These are phyloP conservation scores for Xiphorhynchus erythropygius DNA, from an alignment of 2,797 vertebrate species.

Conservation along the genomic window DNA sequence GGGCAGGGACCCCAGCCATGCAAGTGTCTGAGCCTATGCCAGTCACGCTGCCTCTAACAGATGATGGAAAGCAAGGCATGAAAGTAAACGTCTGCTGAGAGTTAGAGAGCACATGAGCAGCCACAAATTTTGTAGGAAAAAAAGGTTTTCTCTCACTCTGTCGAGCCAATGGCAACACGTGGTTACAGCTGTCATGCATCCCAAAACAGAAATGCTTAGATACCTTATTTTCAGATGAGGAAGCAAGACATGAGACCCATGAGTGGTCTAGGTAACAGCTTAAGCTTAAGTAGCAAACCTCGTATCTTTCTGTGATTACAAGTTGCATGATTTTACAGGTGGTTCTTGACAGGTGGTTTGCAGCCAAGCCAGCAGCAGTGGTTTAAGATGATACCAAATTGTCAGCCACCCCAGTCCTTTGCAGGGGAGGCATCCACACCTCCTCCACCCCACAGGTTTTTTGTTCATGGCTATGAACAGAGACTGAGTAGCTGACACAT, in stretches of 20 bases:
- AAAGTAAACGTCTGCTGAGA: not conserved
- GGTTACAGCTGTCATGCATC: not conserved
- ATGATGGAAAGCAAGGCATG: not conserved
- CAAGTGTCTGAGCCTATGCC: not conserved
- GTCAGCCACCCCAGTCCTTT: not conserved
- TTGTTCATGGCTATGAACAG: not conserved
- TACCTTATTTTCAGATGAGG: not conserved
- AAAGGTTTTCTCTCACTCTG: not conserved
- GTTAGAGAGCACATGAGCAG: not conserved
- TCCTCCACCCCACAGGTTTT: not conserved
- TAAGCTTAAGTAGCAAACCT: not conserved
- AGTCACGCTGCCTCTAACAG: not conserved
- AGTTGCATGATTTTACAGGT: not conserved
- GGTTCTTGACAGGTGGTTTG: not conserved
- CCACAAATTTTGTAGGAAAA: not conserved
- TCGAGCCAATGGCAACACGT: fast-evolving
- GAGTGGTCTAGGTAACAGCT: not conserved
- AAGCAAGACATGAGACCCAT: fast-evolving
- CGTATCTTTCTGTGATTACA: not conserved
- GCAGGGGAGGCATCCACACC: not conserved
- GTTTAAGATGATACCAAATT: not conserved
- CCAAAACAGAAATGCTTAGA: not conserved
- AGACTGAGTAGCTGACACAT: not conserved
- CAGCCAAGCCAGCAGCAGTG: not conserved
- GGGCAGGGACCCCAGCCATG: fast-evolving